These are phyloP conservation scores for Nasonia vitripennis DNA, from an alignment of 1,140 invertebrate genomes.

Conservation along the genomic window DNA sequence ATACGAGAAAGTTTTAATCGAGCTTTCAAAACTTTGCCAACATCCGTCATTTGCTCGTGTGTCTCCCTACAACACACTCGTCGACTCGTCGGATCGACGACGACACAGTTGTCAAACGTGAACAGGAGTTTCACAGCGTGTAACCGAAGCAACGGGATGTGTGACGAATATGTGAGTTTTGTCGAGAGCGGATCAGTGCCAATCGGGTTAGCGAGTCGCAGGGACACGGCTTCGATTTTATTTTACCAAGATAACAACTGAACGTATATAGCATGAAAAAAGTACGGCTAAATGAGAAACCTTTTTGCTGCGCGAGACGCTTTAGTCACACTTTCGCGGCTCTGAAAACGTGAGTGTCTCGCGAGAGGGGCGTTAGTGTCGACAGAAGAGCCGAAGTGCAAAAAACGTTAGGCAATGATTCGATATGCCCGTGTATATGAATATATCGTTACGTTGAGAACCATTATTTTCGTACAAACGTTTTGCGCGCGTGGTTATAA, in stretches of 20 bases:
- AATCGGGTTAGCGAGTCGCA: conserved; percentile 53
- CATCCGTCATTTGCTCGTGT: background rate
- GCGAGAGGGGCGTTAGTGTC: background rate
- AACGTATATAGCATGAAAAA: background rate
- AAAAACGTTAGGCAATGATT: background rate
- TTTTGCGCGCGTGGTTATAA: no score
- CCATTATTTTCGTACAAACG: no score
- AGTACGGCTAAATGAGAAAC: background rate
- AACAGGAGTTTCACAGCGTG: background rate
- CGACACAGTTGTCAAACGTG: background rate
- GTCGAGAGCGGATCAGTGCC: conserved; percentile 53
- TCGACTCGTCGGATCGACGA: background rate
- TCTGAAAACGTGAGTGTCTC: background rate
- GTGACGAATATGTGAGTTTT: conserved; percentile 34
- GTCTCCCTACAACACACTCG: background rate
- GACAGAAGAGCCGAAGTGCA: background rate
- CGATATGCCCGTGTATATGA: no score
- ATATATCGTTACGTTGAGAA: no score
- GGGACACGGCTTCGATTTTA: conserved; percentile 52
- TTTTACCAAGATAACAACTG: background rate
- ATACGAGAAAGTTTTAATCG: conserved; percentile 19
- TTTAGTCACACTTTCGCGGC: conserved; percentile 15
- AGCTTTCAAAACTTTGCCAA: background rate
- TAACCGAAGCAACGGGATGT: no score
- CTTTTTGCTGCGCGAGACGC: conserved; percentile 9